phyloP scores from a whole-genome alignment of 2,113 vertebrate genomes.

The Chiloscyllium plagiosum region DNA sequence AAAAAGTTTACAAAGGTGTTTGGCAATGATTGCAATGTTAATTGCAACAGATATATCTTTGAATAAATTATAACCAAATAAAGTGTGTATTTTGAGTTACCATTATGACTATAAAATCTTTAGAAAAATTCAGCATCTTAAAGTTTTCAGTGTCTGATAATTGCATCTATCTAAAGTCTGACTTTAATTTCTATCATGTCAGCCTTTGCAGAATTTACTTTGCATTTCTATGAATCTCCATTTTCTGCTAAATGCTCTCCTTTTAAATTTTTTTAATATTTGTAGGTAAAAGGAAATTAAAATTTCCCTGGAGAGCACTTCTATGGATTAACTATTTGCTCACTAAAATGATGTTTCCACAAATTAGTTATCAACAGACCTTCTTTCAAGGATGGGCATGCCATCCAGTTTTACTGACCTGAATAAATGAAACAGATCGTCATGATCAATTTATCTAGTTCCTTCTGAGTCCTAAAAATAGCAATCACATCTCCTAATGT shows the following conservation, averaged over 20 bases:
- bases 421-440: background rate
- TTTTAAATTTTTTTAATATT: background rate
- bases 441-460: background rate
- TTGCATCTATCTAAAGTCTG: too few species aligned
- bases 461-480: background rate
- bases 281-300: background rate
- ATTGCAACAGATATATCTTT: background rate
- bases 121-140: background rate
- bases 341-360: background rate
- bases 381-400: background rate
- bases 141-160: too few species aligned
- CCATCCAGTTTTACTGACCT: background rate
- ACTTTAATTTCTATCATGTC: too few species aligned
- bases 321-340: background rate
- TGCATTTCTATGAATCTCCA: background rate
- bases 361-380: background rate
- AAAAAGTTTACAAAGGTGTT: background rate
- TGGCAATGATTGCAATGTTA: background rate
- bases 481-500: background rate
- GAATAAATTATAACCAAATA: background rate
- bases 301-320: background rate
- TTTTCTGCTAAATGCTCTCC: background rate
- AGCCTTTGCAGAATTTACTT: background rate
- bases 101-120: background rate
- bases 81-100: background rate